Base-by-base conservation (phyloP, 1,140 invertebrate genomes). In the Caenorhabditis latens region DNA sequence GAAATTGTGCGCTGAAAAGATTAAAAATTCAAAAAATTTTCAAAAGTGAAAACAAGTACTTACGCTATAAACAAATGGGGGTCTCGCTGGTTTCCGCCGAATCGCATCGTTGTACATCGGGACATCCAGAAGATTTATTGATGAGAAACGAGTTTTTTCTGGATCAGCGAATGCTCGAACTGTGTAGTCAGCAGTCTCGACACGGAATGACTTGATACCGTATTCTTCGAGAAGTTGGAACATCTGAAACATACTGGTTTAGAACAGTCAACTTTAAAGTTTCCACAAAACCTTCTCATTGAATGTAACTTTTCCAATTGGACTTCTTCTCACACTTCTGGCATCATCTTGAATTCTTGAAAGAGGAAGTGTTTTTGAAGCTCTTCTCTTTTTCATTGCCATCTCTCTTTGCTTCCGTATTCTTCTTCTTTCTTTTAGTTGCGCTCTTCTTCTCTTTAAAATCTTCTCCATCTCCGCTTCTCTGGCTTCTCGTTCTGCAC, bases 211-310 rank as follows among this genome's bases (percentile, higher is more conserved):
- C 24, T 50, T 79, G n/a, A 79, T 79, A n/a, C 71, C 71, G 46
- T 79, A 79, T 50, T 79, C 71, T 11, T 79, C 43, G 71, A 79
- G 71, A 79, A 79, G 71, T 79, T 79, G 71, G 46, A 79, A 79
- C 71, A 79, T 79, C 71, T 79, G 40, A 50, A 79, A 79, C 2
- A 40, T 8, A 53, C 11, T 8, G 4, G 8, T 42, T 67, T 40
- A 42, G 16, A 42, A 11, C 21, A 16, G 50, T 3, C 5, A 53
- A 53, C 16, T 9, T 5, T 53, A 4, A 53, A 14, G 9, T 11
- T 53, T 16, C 16, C 50, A 3, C 21, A 50, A 46, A 79, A 79
- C 71, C 71, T 79, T 79, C 46, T 79, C 71, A 24, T 79, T 79
- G 4, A 79, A 79, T n/a, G 71, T 79, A 32, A 48, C 46, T 43